phyloP scores from a whole-genome alignment of 2,888 invertebrate genomes.

The Stratiomys singularior region DNA sequence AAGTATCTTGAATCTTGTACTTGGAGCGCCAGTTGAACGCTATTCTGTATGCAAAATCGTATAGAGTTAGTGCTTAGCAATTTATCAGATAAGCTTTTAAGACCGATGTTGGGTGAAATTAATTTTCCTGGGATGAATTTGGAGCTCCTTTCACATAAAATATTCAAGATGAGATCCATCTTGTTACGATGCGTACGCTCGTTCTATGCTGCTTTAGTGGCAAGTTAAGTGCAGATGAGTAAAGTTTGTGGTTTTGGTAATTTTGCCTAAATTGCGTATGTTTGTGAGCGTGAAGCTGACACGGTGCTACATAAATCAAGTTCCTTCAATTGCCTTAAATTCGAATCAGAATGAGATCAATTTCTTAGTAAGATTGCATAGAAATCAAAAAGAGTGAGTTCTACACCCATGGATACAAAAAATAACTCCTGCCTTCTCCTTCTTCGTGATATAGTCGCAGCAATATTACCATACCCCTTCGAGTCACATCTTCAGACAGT shows the following conservation, averaged over 20 bases:
- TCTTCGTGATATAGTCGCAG: too few relatives aligned
- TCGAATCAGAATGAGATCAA: too few relatives aligned
- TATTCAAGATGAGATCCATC: slow-evolving; percentile 9
- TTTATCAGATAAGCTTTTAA: slow-evolving; percentile 33
- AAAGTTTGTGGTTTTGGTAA: not conserved
- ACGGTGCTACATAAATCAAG: not conserved
- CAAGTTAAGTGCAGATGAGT: not conserved
- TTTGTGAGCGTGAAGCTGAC: too few relatives aligned
- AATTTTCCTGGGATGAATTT: not conserved
- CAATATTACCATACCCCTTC: too few relatives aligned
- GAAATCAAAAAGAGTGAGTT: too few relatives aligned
- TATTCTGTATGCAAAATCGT: slow-evolving; percentile 9
- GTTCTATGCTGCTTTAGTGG: too few relatives aligned
- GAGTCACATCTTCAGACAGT: too few relatives aligned
- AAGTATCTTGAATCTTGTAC: not conserved
- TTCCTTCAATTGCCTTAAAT: not conserved
- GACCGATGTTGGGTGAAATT: slow-evolving; percentile 7
- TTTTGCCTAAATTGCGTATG: too few relatives aligned
- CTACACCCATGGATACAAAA: too few relatives aligned
- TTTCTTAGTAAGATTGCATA: too few relatives aligned
- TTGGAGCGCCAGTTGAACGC: not conserved
- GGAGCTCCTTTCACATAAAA: not conserved
- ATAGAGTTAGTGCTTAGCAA: not conserved
- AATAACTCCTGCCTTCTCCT: too few relatives aligned
- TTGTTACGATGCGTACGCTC: not conserved